Base-by-base conservation (phyloP, 2,797 vertebrate species). In the Myoxocephalus aenaeus region DNA sequence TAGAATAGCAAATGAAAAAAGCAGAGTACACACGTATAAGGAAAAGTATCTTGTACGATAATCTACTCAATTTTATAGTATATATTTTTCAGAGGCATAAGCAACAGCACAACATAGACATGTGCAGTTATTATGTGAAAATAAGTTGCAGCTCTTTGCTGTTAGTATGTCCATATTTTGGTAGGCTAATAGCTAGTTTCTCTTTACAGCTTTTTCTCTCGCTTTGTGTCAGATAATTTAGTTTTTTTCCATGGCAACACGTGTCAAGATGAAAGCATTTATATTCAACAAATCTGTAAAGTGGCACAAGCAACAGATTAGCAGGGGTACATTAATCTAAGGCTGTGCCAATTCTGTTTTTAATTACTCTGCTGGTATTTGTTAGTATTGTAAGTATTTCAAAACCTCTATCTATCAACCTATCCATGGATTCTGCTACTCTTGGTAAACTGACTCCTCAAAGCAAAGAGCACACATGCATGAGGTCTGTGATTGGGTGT, bases 1-100 rank as follows among this genome's bases (percentile, higher is more conserved):
- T 32, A 59, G 3, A 64, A 61, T 2, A 46, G 59, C 40, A 69
- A 76, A 74, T 2, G 4, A 75, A 75, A 54, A 76, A 53, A 32
- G 2, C 6, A 42, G 65, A 57, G 27, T 6, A 32, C 3, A 69
- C 5, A 42, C 8, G 5, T 38, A 17, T n/a, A 64, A 59, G 32
- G 7, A 22, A 75, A 62, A 18, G 14, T 13, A 40, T 69, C 64
- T 62, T 59, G 27, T 57, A 5, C 18, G 10, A 51, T 14, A 53
- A 0, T 54, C 20, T 71, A 13, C 13, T 34, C n/a, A 48, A 58
- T 25, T 17, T 11, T 1, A 46, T n/a, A 32, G 7, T 53, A 44
- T 2, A 1, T 36, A 25, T 68, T n/a, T 40, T 70, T 42, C 7
- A 4, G 40, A 42, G 40, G 40, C 40, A 40, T 40, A 40, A 40